Evolutionary conservation across 2,888 invertebrate genomes (phyloP).

Genomic region (Ormyrus pomaceus): DNA sequence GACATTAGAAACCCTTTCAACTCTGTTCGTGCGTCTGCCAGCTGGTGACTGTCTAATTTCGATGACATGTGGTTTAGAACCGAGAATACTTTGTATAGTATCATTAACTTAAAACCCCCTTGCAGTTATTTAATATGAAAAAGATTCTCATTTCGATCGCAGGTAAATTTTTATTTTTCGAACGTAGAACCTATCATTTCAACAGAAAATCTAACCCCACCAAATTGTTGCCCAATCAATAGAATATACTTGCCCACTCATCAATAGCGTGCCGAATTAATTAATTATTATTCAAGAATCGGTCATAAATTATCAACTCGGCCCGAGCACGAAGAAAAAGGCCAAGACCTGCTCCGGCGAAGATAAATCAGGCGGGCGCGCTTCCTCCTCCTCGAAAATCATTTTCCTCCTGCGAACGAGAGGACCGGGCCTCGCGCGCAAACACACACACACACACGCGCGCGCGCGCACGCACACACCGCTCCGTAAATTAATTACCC

Average conservation of each 20-base stretch:
- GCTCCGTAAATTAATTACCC: slow-evolving; percentile 66
- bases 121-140: too few species aligned
- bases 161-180: too few species aligned
- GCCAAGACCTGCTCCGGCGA: background rate
- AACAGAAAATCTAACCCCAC: too few species aligned
- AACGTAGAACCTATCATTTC: too few species aligned
- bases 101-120: too few species aligned
- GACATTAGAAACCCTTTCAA: slow-evolving; percentile 27
- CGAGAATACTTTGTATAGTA: too few species aligned
- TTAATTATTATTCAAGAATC: slow-evolving; percentile 16
- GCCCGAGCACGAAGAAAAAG: background rate
- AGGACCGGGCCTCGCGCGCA: slow-evolving; percentile 1
- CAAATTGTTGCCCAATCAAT: too few species aligned
- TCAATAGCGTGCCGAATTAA: background rate
- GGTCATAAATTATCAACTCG: slow-evolving; percentile 20
- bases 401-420: slow-evolving; percentile 45
- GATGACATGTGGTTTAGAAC: too few species aligned
- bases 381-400: slow-evolving; percentile 51
- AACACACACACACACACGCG: background rate
- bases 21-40: background rate
- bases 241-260: too few species aligned
- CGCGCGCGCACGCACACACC: slow-evolving; percentile 23
- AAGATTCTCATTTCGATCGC: too few species aligned
- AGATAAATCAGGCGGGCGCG: slow-evolving; percentile 26
- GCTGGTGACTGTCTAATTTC: slow-evolving; percentile 14